Conservation (phyloP, 2,797 vertebrate genomes). For the Holocentrus rufus region DNA sequence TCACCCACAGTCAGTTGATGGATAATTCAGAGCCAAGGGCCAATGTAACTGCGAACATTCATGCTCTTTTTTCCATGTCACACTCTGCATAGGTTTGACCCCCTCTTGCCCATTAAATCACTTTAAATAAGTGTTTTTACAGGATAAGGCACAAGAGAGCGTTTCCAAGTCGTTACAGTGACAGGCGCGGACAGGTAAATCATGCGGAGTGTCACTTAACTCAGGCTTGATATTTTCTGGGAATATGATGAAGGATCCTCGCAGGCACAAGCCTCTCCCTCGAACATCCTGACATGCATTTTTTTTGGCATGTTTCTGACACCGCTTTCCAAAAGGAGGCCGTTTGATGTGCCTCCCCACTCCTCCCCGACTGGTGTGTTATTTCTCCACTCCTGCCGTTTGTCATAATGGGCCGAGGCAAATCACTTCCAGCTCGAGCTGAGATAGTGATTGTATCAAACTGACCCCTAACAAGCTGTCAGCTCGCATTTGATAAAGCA, state of each 20-base stretch:
- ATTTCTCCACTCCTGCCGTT: constrained; percentile 49
- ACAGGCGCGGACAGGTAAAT: constrained; percentile 57
- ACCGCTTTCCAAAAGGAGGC: constrained; percentile 13
- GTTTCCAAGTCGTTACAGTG: constrained; percentile 41
- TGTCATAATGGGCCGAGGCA: constrained; percentile 68
- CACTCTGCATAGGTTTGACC: constrained; percentile 20
- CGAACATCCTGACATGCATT: constrained; percentile 48
- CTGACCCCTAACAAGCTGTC: constrained; percentile 82
- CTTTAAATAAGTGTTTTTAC: constrained; percentile 22
- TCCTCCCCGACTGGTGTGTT: constrained; percentile 39
- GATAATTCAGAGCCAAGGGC: not conserved
- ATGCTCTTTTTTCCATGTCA: constrained; percentile 5
- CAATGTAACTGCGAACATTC: not conserved
- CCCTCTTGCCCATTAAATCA: constrained; percentile 43
- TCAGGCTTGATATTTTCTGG: constrained; percentile 40
- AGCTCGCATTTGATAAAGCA: constrained; percentile 77
- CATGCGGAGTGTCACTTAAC: constrained; percentile 41
- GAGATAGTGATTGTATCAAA: constrained; percentile 77
- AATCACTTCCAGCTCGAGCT: constrained; percentile 72
- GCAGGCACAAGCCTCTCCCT: constrained; percentile 5
- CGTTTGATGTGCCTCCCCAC: constrained; percentile 58
- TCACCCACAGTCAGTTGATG: not conserved
- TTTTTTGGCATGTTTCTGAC: constrained; percentile 35
- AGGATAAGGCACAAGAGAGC: constrained; percentile 36
- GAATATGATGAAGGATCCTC: constrained; percentile 24